Evolutionary conservation across 1,140 invertebrate species (phyloP), one percentile per base, ranked within the genome.

Genomic region (Orius insidiosus): DNA sequence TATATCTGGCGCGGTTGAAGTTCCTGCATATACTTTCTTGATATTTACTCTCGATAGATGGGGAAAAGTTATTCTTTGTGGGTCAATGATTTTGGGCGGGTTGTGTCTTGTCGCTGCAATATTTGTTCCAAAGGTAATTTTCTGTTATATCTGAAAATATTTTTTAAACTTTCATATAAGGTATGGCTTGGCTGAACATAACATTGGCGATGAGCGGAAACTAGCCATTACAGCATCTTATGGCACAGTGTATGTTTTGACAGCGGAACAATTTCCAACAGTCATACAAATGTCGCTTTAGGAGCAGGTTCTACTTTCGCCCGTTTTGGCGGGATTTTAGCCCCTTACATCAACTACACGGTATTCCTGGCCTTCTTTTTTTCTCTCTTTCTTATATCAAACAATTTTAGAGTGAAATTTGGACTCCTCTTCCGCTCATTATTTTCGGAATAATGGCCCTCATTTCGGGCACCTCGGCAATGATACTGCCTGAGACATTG

Each of bases 191-290:
- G 68, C 52, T 81, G n/a, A 58, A 71, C 0, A 69, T 82, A 3
- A 65, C 69, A 5, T 68, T 78, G 35, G 78, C 80, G 5, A 85
- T 88, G 80, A 59, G 80, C 36, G 83, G 79, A 88, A 88, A 65
- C 66, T 88, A 53, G 76, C 78, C 10, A 85, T 86, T 43, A 85
- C n/a, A 85, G 72, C 80, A 0, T 80, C 80, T 5, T 88, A 83
- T 56, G 79, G 76, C 19, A 74, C 81, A 1, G 72, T 86, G 24
- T 87, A 85, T 55, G 69, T 87, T 36, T 84, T 80, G 57, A 78
- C 84, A 8, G 75, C 77, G 5, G 85, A 89, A 64, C 76, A 85
- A 56, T 86, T 86, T 84, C 55, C 85, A 1, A 88, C 85, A 1
- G 74, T 81, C 5, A 75, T 89, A 33, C 66, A 45, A 86, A 82